Percentiles rank a stretch among this genome's conserved stretches.
These are phyloP conservation scores for Saccostrea echinata DNA, from an alignment of 1,140 invertebrate species.

Conservation along the genomic window DNA sequence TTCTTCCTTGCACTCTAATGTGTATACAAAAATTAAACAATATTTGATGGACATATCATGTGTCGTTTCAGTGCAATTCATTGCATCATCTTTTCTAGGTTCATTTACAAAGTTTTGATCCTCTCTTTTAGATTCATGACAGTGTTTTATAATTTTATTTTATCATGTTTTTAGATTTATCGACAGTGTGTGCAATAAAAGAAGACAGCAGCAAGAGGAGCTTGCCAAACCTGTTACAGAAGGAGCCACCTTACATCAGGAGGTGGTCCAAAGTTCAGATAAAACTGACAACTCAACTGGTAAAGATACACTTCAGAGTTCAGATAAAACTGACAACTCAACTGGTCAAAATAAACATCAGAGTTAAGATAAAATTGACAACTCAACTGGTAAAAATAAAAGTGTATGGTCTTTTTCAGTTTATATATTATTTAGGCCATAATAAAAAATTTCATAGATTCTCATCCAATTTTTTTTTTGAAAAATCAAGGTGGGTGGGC, in stretches of 20 bases:
- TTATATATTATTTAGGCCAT: no score
- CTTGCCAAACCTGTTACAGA: conserved; percentile 69
- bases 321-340: no score
- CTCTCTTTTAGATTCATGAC: not conserved
- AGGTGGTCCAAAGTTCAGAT: not conserved
- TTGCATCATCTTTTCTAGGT: not conserved
- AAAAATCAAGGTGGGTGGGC: no score
- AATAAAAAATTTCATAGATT: no score
- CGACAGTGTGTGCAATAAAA: conserved; percentile 70
- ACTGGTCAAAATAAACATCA: no score
- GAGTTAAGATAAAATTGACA: no score
- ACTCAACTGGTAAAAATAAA: no score
- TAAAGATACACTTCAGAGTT: not conserved
- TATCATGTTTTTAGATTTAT: conserved; percentile 71
- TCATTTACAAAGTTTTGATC: not conserved
- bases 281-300: not conserved
- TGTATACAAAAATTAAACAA: no score
- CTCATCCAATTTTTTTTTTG: no score
- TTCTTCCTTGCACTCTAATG: no score
- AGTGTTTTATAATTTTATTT: not conserved
- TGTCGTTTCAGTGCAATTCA: not conserved
- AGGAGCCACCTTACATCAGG: conserved; percentile 62
- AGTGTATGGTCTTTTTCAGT: no score
- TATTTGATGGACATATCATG: no score
- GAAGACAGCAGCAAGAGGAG: conserved; percentile 75